These are phyloP conservation scores for Fistularia tabacaria DNA, from an alignment of 2,797 vertebrate genomes.

Conservation along the genomic window DNA sequence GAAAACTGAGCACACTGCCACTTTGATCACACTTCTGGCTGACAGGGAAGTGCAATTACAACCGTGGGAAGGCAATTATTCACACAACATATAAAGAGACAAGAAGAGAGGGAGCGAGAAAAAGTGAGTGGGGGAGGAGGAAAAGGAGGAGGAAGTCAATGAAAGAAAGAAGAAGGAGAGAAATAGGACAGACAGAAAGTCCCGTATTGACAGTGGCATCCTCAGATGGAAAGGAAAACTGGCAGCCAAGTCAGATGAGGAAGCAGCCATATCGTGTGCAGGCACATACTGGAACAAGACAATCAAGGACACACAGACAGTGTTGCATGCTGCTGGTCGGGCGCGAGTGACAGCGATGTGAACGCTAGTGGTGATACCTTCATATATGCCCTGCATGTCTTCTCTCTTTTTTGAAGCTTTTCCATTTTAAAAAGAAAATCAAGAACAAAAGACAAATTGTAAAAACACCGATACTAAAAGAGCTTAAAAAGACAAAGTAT, in stretches of 20 bases:
- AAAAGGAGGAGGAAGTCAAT: constrained; percentile 26
- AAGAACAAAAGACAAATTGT: constrained; percentile 58
- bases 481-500: constrained; percentile 29
- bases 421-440: constrained; percentile 57
- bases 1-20: constrained; percentile 66
- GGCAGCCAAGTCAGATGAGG: constrained; percentile 44
- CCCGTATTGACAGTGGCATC: constrained; percentile 37
- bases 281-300: constrained; percentile 48
- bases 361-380: constrained; percentile 86
- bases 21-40: constrained; percentile 77
- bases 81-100: constrained; percentile 85
- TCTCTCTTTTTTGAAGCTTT: constrained; percentile 99
- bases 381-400: constrained; percentile 99
- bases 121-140: constrained; percentile 8
- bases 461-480: constrained; percentile 51
- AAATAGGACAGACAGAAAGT: constrained; percentile 8
- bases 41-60: constrained; percentile 75
- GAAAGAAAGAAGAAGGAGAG: constrained; percentile 39
- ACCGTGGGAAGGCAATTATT: constrained; percentile 83
- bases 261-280: constrained; percentile 43
- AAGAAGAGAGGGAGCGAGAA: constrained; percentile 41
- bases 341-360: constrained; percentile 71
- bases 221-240: constrained; percentile 47
- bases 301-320: constrained; percentile 52
- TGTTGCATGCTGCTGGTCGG: constrained; percentile 77